Evolutionary conservation across 1,140 invertebrate genomes (phyloP).

Genomic region (Halictus rubicundus): DNA sequence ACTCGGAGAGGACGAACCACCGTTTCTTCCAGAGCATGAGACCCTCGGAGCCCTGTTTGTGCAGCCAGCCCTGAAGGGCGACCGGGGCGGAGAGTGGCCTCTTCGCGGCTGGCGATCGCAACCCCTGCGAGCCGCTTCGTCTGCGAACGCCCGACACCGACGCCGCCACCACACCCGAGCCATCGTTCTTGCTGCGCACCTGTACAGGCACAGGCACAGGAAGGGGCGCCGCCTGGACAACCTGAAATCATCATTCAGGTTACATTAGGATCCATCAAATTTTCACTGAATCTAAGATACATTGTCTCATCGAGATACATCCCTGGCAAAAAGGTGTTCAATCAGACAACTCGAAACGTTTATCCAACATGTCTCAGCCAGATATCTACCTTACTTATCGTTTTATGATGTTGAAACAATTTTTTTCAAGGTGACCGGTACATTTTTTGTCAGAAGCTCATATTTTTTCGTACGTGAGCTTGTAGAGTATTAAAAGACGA

Average conservation of each 20-base stretch:
- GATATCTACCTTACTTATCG: no score
- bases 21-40: conserved; percentile 96
- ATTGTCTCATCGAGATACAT: no score
- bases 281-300: no score
- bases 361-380: no score
- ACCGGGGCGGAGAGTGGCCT: conserved; percentile 89
- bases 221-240: conserved; percentile 71
- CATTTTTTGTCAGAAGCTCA: no score
- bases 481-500: no score
- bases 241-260: conserved; percentile 56
- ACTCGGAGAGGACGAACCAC: conserved; percentile 97
- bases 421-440: no score
- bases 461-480: no score
- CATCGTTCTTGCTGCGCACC: conserved; percentile 72
- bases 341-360: no score
- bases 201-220: conserved; percentile 66
- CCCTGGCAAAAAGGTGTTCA: no score
- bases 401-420: no score
- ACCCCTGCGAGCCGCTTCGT: conserved; percentile 83
- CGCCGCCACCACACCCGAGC: conserved; percentile 79
- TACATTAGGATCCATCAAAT: background rate
- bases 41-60: conserved; percentile 94
- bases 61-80: conserved; percentile 92
- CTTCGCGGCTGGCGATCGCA: conserved; percentile 89
- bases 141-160: conserved; percentile 83